Conservation (phyloP, 2,888 invertebrate species). For the Alentia gelatinosa region DNA sequence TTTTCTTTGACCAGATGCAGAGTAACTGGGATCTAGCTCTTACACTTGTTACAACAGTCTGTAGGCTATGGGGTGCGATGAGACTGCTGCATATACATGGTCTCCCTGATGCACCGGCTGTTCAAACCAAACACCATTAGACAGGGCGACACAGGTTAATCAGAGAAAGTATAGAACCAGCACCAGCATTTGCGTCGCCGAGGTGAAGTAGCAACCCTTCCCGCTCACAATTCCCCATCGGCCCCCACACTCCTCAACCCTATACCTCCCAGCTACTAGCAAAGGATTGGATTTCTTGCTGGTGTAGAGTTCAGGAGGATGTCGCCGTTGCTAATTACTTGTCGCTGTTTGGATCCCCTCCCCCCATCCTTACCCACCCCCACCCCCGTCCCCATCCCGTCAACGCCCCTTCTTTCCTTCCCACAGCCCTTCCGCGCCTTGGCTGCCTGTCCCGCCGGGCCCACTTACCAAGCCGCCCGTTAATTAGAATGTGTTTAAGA, state of each 20-base stretch:
- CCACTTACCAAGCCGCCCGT: background rate
- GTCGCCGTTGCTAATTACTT: background rate
- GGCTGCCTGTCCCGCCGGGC: background rate
- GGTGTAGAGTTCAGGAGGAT: conserved; percentile 5
- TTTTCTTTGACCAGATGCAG: too few species aligned
- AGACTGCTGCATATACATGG: background rate
- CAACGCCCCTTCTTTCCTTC: background rate
- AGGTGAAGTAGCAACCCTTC: background rate
- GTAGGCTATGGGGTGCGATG: too few species aligned
- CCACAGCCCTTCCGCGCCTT: background rate
- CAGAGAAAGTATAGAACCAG: background rate
- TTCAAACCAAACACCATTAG: background rate
- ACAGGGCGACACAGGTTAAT: background rate
- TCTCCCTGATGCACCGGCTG: background rate
- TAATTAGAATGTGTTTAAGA: conserved; percentile 22
- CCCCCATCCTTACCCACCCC: background rate
- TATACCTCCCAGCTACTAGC: background rate
- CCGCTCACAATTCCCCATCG: background rate
- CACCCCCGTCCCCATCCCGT: background rate
- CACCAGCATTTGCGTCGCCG: background rate
- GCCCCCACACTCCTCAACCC: background rate
- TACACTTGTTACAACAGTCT: too few species aligned
- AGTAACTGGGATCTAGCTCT: too few species aligned
- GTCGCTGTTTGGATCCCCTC: background rate
- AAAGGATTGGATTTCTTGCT: background rate